Conservation (phyloP, 2,797 vertebrate species). For the Hirundo rustica region DNA sequence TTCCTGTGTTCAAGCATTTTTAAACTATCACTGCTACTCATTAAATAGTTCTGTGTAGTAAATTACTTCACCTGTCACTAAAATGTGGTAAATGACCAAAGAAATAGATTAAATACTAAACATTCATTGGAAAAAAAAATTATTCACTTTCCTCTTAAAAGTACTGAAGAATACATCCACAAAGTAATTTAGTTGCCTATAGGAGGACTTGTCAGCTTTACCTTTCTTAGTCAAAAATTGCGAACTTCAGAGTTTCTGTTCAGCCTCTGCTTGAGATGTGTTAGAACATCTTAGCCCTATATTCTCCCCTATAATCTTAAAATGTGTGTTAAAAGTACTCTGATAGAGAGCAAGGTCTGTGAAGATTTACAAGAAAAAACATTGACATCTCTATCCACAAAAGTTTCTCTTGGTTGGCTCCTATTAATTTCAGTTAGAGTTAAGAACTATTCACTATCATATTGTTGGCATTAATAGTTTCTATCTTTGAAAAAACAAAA, state of each 20-base stretch:
- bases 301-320: neutral
- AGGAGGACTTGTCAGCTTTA: neutral
- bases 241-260: neutral
- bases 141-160: neutral
- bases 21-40: neutral
- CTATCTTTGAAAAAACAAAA: neutral
- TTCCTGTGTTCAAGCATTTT: neutral
- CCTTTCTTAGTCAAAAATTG: neutral
- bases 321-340: neutral
- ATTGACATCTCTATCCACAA: neutral
- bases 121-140: neutral
- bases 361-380: neutral
- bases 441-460: neutral
- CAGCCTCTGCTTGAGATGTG: neutral
- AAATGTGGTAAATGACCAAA: neutral
- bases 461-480: neutral
- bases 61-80: neutral
- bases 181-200: neutral
- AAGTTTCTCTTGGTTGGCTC: neutral
- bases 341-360: neutral
- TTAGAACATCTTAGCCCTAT: neutral
- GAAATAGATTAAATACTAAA: neutral
- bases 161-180: neutral
- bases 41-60: neutral
- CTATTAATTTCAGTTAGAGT: neutral